Evolutionary conservation across 2,113 vertebrate species (phyloP).

Genomic region (Stomatorhinus ivindoensis): DNA sequence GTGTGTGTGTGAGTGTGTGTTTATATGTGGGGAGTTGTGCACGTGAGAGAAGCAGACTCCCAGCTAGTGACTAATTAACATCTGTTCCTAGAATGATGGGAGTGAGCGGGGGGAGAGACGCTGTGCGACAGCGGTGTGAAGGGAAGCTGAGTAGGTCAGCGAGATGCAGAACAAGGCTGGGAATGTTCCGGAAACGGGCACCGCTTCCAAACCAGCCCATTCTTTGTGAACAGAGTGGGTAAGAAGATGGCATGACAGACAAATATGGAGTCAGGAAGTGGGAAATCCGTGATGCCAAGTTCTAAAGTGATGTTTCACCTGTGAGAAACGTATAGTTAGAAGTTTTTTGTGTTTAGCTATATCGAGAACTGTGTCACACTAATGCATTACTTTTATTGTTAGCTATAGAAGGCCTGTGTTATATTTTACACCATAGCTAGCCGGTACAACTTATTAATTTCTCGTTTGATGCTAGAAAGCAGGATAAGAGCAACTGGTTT

Average conservation of each 20-base stretch:
- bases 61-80: conserved; percentile 12
- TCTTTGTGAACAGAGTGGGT: conserved; percentile 31
- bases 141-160: background rate
- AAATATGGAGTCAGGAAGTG: background rate
- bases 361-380: background rate
- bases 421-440: background rate
- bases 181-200: background rate
- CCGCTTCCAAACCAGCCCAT: background rate
- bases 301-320: background rate
- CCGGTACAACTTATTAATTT: background rate
- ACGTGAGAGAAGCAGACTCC: background rate
- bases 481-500: background rate
- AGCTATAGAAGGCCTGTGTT: background rate
- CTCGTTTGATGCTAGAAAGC: background rate
- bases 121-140: background rate
- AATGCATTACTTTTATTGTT: background rate
- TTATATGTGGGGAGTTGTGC: background rate
- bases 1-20: background rate
- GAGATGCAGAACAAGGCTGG: background rate
- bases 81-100: background rate
- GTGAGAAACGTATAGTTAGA: background rate
- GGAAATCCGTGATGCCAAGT: background rate
- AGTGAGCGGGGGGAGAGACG: background rate
- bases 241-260: conserved; percentile 21
- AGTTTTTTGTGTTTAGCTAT: background rate